phyloP scores from a whole-genome alignment of 2,113 vertebrate species.

The Macquaria australasica region DNA sequence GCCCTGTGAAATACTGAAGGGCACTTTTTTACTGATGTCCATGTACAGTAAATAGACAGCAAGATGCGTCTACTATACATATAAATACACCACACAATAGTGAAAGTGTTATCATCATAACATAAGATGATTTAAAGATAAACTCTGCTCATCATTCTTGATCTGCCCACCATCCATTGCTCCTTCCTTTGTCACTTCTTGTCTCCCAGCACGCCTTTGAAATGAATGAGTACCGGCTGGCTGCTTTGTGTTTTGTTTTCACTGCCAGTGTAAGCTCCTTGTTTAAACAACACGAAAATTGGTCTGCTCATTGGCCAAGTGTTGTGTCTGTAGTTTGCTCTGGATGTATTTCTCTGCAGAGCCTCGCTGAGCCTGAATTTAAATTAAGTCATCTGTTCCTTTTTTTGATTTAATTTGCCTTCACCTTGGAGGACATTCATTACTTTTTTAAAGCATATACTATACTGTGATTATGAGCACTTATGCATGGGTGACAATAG shows the following conservation, averaged over 20 bases:
- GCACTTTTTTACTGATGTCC: background rate
- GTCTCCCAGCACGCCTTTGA: conserved; percentile 48
- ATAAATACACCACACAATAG: background rate
- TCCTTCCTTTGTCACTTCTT: conserved; percentile 45
- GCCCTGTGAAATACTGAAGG: background rate
- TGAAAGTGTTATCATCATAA: background rate
- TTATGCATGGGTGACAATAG: conserved; percentile 18
- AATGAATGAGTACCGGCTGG: conserved; percentile 56
- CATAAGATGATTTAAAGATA: conserved; percentile 1
- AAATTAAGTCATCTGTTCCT: conserved; percentile 61
- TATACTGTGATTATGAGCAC: conserved; percentile 48
- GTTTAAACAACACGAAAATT: conserved; percentile 66
- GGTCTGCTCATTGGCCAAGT: conserved; percentile 46
- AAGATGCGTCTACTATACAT: background rate
- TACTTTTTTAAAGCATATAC: conserved; percentile 15
- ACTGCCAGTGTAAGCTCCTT: conserved; percentile 56
- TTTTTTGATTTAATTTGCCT: conserved; percentile 47
- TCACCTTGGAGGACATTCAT: conserved; percentile 57
- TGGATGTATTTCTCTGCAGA: conserved; percentile 51
- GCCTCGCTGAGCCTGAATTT: conserved; percentile 53
- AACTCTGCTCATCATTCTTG: conserved; percentile 3
- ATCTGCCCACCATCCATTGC: conserved; percentile 26
- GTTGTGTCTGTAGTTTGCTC: conserved; percentile 67
- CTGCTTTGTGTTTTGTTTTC: conserved; percentile 71
- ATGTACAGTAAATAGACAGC: background rate